phyloP scores from a whole-genome alignment of 2,888 invertebrate genomes.

The Euphydryas editha region DNA sequence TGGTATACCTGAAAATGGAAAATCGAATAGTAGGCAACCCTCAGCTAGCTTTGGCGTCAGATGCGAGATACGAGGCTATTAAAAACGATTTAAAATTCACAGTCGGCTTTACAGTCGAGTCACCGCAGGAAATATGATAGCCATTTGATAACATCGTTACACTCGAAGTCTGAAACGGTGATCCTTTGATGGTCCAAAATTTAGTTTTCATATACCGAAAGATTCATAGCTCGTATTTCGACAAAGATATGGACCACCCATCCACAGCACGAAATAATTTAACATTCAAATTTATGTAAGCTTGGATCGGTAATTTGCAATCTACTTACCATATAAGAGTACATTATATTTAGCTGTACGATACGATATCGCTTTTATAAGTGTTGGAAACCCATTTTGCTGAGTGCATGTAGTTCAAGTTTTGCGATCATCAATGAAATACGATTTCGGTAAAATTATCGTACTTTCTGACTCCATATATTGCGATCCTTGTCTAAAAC shows the following conservation, averaged over 20 bases:
- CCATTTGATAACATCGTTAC: constrained; percentile 74
- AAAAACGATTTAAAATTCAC: constrained; percentile 83
- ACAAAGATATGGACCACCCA: constrained; percentile 31
- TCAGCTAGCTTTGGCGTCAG: constrained; percentile 62
- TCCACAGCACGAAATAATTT: constrained; percentile 31
- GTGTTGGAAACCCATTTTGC: constrained; percentile 82
- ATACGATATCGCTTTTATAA: constrained; percentile 72
- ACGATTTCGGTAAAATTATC: constrained; percentile 67
- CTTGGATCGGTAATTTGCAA: constrained; percentile 37
- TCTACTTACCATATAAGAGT: constrained; percentile 36
- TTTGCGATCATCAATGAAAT: constrained; percentile 81
- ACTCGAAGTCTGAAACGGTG: constrained; percentile 60
- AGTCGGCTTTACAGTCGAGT: constrained; percentile 70
- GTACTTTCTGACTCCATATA: constrained; percentile 37
- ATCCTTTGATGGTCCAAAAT: constrained; percentile 68
- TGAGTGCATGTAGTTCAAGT: constrained; percentile 82
- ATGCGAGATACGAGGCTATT: constrained; percentile 59
- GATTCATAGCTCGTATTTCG: constrained; percentile 25
- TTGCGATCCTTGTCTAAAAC: constrained; percentile 34
- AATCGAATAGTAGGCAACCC: constrained; percentile 63
- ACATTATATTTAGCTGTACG: constrained; percentile 53
- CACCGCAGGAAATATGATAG: constrained; percentile 63
- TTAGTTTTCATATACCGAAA: constrained; percentile 48
- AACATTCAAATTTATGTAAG: constrained; percentile 37
- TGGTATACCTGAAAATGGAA: constrained; percentile 35